Percentiles rank a stretch among this genome's conserved stretches.
Evolutionary conservation across 1,140 invertebrate genomes (phyloP).

Genomic region (Rhyzopertha dominica): DNA sequence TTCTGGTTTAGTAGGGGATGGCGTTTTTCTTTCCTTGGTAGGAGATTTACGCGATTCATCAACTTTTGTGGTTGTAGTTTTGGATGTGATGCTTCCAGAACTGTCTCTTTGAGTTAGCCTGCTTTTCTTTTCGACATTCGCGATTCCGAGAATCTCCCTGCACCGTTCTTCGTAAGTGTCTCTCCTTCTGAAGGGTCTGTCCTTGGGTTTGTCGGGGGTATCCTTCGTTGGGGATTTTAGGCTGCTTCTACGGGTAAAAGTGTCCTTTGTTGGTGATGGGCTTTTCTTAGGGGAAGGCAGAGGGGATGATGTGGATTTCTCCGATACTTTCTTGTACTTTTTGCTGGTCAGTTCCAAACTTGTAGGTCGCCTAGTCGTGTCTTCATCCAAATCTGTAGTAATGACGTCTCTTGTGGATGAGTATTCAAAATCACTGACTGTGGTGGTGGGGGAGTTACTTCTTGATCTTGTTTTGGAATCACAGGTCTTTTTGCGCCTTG

Average conservation of each 20-base stretch:
- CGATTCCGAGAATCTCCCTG: constrained; percentile 59
- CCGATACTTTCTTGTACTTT: constrained; percentile 26
- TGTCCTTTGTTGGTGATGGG: background rate
- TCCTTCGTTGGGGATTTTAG: constrained; percentile 14
- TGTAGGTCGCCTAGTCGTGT: constrained; percentile 20
- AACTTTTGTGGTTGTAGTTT: too few relatives aligned
- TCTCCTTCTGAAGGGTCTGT: constrained; percentile 49
- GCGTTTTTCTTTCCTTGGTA: too few relatives aligned
- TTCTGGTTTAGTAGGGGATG: constrained; percentile 5
- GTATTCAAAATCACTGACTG: constrained; percentile 34
- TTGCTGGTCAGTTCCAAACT: constrained; percentile 24
- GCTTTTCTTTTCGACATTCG: constrained; percentile 42
- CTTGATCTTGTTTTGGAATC: constrained; percentile 23
- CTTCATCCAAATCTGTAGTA: constrained; percentile 30
- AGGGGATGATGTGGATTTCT: constrained; percentile 27
- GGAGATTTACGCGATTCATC: too few relatives aligned
- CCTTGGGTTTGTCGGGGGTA: constrained; percentile 19
- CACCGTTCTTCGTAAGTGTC: constrained; percentile 69
- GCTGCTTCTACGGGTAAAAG: background rate
- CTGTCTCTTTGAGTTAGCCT: constrained; percentile 24
- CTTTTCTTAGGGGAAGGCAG: constrained; percentile 15
- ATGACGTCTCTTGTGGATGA: constrained; percentile 24
- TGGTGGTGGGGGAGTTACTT: constrained; percentile 32
- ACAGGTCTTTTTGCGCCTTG: constrained; percentile 20
- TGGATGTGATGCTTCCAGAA: constrained; percentile 19